phyloP scores from a whole-genome alignment of 2,113 vertebrate genomes.

The Heteronetta atricapilla region DNA sequence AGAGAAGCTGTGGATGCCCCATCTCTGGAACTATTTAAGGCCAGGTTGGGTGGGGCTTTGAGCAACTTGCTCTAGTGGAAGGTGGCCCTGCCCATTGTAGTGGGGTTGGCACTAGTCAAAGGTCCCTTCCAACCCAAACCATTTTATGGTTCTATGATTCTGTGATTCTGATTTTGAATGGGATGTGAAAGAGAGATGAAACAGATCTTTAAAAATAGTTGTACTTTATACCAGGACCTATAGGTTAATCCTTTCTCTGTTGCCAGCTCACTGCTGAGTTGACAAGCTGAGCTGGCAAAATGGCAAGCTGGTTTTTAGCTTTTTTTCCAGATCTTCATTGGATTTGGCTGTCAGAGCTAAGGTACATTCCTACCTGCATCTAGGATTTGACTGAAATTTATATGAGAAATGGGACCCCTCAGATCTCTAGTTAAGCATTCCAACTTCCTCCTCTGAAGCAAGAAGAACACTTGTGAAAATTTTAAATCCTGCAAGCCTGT shows the following conservation, averaged over 20 bases:
- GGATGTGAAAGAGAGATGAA: not conserved
- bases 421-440: not conserved
- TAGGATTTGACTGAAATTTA: not conserved
- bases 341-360: not conserved
- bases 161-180: not conserved
- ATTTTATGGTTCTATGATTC: no score
- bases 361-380: not conserved
- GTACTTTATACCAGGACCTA: not conserved
- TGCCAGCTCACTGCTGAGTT: not conserved
- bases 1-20: no score
- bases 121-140: no score
- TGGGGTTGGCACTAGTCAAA: no score
- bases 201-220: not conserved
- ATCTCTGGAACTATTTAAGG: no score
- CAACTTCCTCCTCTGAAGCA: not conserved
- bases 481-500: not conserved
- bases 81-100: no score
- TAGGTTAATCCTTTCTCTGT: not conserved
- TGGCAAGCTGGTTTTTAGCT: not conserved
- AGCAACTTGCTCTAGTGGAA: no score
- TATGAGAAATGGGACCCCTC: not conserved
- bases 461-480: not conserved
- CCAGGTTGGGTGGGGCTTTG: no score
- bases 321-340: not conserved
- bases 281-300: not conserved